Percentiles rank a stretch among this genome's conserved stretches.
Evolutionary conservation across 2,113 vertebrate species (phyloP).

Genomic region (Sarotherodon lohbergeri): DNA sequence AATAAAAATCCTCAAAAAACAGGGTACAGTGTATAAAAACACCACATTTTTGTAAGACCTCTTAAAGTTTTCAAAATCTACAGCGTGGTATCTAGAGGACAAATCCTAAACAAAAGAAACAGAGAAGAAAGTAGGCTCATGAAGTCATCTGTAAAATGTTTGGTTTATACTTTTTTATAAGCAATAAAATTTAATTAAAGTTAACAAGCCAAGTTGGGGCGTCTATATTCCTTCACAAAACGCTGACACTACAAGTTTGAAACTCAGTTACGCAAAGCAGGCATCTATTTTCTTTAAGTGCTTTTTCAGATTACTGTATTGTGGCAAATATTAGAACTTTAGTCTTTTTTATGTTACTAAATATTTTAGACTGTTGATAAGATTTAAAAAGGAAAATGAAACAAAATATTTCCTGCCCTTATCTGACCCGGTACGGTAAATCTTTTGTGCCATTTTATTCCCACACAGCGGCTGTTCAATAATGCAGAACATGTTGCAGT

Average conservation of each 20-base stretch:
- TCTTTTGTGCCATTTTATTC: background rate
- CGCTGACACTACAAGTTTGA: background rate
- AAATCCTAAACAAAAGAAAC: background rate
- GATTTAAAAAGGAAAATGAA: background rate
- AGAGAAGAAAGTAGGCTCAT: background rate
- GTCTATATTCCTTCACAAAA: background rate
- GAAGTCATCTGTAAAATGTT: background rate
- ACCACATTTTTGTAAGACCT: background rate
- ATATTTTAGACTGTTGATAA: background rate
- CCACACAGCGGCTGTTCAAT: conserved; percentile 37
- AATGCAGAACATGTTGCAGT: conserved; percentile 16
- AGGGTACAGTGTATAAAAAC: background rate
- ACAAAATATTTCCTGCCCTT: background rate
- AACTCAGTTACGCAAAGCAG: background rate
- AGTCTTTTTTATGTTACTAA: background rate
- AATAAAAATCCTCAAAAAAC: background rate
- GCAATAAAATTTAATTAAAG: background rate
- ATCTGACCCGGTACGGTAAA: background rate
- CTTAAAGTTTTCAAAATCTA: too few species aligned
- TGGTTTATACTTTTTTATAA: background rate
- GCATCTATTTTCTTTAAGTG: background rate
- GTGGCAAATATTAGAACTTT: background rate
- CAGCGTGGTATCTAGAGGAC: too few species aligned
- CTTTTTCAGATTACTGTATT: background rate
- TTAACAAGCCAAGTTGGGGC: background rate